phyloP scores from a whole-genome alignment of 2,113 vertebrate genomes.

The Callipepla californica region DNA sequence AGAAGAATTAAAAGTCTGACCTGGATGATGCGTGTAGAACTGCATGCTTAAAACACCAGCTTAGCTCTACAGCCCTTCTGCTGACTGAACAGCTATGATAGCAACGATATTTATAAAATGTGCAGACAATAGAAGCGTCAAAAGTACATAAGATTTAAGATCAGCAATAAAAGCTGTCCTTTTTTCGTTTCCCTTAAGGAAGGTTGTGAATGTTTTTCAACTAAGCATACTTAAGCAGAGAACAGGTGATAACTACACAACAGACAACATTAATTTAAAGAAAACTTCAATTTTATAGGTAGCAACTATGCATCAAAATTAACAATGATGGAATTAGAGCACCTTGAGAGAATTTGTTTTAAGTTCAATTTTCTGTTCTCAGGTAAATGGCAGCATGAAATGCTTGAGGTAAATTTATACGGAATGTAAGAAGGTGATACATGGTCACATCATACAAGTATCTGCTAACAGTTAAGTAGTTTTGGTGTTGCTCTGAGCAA shows the following conservation, averaged over 20 bases:
- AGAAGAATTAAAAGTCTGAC: neutral
- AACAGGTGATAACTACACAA: neutral
- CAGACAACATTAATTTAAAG: neutral
- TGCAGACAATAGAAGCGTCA: neutral
- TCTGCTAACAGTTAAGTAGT: neutral
- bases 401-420: neutral
- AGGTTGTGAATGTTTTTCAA: neutral
- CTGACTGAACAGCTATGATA: neutral
- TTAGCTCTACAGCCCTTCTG: neutral
- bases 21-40: accelerated
- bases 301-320: neutral
- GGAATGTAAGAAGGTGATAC: neutral
- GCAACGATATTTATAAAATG: neutral
- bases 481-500: neutral
- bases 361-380: neutral
- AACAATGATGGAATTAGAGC: neutral
- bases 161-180: neutral
- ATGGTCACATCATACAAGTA: neutral
- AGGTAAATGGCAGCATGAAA: neutral
- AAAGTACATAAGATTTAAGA: neutral
- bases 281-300: neutral
- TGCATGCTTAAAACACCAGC: neutral
- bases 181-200: neutral
- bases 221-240: neutral
- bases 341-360: neutral